phyloP scores from a whole-genome alignment of 2,888 invertebrate species.

The Holacanthella duospinosa region DNA sequence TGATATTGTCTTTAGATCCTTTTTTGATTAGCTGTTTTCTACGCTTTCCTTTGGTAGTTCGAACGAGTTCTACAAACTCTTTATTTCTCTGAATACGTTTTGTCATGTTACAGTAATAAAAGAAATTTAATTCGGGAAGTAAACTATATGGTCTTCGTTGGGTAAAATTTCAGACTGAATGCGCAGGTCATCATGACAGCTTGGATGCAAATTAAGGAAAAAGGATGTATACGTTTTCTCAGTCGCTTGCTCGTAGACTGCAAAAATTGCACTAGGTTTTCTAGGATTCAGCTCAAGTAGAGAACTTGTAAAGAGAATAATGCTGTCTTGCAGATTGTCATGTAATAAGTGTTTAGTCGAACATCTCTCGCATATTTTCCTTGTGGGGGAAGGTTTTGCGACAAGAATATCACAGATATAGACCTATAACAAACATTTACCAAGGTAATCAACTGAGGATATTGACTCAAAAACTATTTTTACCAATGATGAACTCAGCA shows the following conservation, averaged over 20 bases:
- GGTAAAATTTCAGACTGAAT: conserved; percentile 16
- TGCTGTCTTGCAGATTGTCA: conserved; percentile 5
- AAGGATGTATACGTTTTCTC: conserved; percentile 16
- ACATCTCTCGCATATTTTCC: conserved; percentile 4
- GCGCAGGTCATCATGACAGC: conserved; percentile 17
- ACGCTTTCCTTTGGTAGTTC: background rate
- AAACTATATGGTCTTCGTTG: conserved; percentile 2
- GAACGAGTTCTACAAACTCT: background rate
- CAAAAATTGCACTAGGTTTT: conserved; percentile 10
- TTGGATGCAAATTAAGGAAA: conserved; percentile 19
- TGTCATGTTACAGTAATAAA: too few species aligned
- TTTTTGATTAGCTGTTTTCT: background rate
- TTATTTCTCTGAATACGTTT: background rate
- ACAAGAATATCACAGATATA: conserved; percentile 4
- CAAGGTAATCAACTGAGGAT: background rate
- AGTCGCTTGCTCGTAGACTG: conserved; percentile 23
- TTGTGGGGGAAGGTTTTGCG: conserved; percentile 6
- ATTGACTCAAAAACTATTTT: background rate
- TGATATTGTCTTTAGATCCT: too few species aligned
- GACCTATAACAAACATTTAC: background rate
- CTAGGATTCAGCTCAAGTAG: conserved; percentile 5
- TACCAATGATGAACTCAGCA: conserved; percentile 6
- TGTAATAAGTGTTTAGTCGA: conserved; percentile 10
- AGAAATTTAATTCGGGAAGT: background rate
- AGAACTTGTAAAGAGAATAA: conserved; percentile 8